Evolutionary conservation across 2,113 vertebrate species (phyloP).

Genomic region (Syrmaticus mikado): DNA sequence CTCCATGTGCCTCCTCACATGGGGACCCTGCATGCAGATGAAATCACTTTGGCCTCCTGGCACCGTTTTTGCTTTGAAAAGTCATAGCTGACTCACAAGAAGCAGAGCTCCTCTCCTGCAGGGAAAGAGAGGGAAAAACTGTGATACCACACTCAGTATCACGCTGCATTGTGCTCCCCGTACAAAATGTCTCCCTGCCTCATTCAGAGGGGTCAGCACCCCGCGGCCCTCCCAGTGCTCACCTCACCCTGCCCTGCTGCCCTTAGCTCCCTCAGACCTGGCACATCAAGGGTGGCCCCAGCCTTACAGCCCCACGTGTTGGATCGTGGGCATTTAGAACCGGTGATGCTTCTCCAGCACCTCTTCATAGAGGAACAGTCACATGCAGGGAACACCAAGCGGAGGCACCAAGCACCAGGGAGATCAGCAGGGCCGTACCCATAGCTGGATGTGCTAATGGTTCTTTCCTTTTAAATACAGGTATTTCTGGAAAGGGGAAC

Average conservation of each 20-base stretch:
- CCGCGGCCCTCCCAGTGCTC: fast-evolving
- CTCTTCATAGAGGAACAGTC: neutral
- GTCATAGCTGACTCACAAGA: neutral
- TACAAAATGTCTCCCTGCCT: fast-evolving
- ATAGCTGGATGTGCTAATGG: neutral
- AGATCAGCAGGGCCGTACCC: fast-evolving
- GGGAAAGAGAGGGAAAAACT: neutral
- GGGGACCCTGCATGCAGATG: neutral
- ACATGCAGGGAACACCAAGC: neutral
- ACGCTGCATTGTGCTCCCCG: fast-evolving
- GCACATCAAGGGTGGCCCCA: neutral
- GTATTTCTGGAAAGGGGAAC: conserved; percentile 90
- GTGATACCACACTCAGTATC: neutral
- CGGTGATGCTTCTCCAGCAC: neutral
- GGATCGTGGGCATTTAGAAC: neutral
- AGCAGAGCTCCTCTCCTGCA: neutral
- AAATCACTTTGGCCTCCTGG: neutral
- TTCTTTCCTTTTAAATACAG: conserved; percentile 65
- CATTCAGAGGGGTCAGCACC: neutral
- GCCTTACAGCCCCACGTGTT: neutral
- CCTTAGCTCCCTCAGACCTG: neutral
- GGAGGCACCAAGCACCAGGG: neutral
- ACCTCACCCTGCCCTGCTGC: neutral
- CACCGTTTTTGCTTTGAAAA: neutral
- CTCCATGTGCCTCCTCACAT: fast-evolving